Evolutionary conservation across 1,140 invertebrate species (phyloP), one percentile per base, ranked within the genome.

Genomic region (Caenorhabditis tropicalis): DNA sequence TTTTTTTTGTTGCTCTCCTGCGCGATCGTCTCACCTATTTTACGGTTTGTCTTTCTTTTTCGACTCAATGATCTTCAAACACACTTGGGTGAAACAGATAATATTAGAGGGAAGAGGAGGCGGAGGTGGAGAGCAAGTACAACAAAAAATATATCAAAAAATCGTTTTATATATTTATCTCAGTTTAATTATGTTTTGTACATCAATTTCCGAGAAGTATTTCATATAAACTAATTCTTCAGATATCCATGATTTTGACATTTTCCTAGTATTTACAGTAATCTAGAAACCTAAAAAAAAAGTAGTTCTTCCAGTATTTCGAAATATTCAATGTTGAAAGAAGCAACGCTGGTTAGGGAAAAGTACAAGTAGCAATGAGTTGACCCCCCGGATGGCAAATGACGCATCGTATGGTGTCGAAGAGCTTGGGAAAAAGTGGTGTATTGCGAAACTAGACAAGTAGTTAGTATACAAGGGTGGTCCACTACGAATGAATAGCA

Each of bases 1-100:
- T 46, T 74, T 74, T 74, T 74, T 46, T 15, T 10, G 4, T 46
- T 46, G 39, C 46, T 74, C 43, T 43, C 36, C 43, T 24, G 65
- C 65, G 65, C 65, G 36, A 74, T 74, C 65, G 36, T 74, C 65
- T 74, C 65, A 12, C 36, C n/a, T 46, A 74, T 74, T 74, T 74
- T 74, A 74, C 65, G 65, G 65, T 74, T 74, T 74, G 65, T 74
- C 65, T 74, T 74, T 74, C 65, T 74, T 74, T 65, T 74, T 74
- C 65, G 36, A 74, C 65, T 74, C 65, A 74, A 74, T 74, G 65
- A 74, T 74, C 65, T 74, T 74, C 65, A 74, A 74, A 74, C 65
- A 74, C 65, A 74, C 65, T 74, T 74, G 33, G 33, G 36, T 39
- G 65, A 74, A 74, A 74, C 65, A 74, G 65, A 74, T 74, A 74